These are phyloP conservation scores for Limnodromus scolopaceus DNA, from an alignment of 2,797 vertebrate genomes.

Conservation along the genomic window DNA sequence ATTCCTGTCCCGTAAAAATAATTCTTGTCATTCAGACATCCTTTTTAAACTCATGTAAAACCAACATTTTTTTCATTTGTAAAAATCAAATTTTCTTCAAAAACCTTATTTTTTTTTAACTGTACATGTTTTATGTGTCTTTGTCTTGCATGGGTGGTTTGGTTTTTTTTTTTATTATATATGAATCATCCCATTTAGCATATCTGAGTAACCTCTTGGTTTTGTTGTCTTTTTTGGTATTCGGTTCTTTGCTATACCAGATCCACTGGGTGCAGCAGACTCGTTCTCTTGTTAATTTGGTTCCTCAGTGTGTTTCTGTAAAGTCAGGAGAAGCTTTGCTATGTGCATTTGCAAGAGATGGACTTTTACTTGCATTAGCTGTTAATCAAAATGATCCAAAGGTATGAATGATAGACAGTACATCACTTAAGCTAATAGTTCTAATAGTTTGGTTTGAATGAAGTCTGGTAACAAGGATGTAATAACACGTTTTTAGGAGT, in stretches of 20 bases:
- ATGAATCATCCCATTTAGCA: neutral
- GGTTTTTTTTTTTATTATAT: neutral
- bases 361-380: constrained; percentile 84
- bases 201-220: neutral
- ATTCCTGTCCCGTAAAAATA: neutral
- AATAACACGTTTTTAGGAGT: neutral
- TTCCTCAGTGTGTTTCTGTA: constrained; percentile 83
- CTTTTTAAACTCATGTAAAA: neutral
- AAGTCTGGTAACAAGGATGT: neutral
- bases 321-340: constrained; percentile 92
- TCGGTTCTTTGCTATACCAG: constrained; percentile 80
- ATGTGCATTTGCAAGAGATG: constrained; percentile 88
- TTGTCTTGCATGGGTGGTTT: neutral
- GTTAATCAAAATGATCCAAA: constrained; percentile 92
- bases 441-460: neutral
- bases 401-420: constrained; percentile 68
- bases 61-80: neutral
- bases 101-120: neutral
- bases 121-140: neutral
- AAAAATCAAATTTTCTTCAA: no score
- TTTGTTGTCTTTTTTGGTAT: neutral
- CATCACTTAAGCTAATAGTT: neutral
- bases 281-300: constrained; percentile 78
- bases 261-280: constrained; percentile 86
- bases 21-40: neutral